Percentiles rank a stretch among this genome's conserved stretches.
These are phyloP conservation scores for Prunella strophiata DNA, from an alignment of 2,797 vertebrate species.

Conservation along the genomic window DNA sequence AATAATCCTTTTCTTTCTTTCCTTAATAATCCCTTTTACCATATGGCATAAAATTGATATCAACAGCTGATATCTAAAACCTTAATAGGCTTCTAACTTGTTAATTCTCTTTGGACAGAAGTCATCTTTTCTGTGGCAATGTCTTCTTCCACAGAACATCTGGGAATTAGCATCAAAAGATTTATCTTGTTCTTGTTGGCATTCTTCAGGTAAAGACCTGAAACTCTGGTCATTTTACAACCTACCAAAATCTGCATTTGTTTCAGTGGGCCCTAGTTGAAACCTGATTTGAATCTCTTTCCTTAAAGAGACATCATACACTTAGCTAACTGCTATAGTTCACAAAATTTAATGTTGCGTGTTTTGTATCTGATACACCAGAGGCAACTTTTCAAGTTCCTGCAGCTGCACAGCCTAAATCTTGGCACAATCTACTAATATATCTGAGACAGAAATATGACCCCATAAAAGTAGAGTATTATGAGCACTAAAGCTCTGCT, in stretches of 20 bases:
- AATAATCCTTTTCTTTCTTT: background rate
- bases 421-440: constrained; percentile 67
- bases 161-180: background rate
- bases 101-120: background rate
- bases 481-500: constrained; percentile 57
- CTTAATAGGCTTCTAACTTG: background rate
- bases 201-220: background rate
- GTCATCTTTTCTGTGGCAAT: background rate
- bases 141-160: background rate
- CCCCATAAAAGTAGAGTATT: constrained; percentile 61
- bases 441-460: constrained; percentile 68
- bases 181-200: background rate
- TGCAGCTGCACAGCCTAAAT: constrained; percentile 66
- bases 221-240: constrained; percentile 2
- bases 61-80: background rate
- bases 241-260: background rate
- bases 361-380: constrained; percentile 56
- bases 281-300: constrained; percentile 19
- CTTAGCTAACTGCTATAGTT: constrained; percentile 52
- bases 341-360: constrained; percentile 64
- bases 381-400: constrained; percentile 67
- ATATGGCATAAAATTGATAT: background rate
- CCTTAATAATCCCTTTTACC: background rate
- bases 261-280: background rate
- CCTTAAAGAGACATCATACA: constrained; percentile 60